Evolutionary conservation across 2,113 vertebrate species (phyloP), one percentile per base, ranked within the genome.

Genomic region (Hippocampus zosterae): DNA sequence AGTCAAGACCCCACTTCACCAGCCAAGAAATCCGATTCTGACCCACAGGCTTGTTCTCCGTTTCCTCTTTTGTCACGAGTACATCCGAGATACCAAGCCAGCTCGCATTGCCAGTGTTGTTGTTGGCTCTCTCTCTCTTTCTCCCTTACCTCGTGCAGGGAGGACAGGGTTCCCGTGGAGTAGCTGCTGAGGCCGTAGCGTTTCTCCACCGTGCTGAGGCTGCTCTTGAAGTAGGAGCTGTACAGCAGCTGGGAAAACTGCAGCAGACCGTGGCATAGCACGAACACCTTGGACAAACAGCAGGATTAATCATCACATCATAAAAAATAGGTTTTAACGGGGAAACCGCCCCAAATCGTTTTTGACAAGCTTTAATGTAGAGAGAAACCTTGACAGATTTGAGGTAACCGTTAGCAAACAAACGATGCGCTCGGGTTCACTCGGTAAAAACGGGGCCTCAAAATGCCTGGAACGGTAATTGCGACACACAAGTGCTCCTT

Each of bases 211-310:
- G 96, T 98, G 77, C 94, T 95, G 83, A 99, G 95, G 87, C 92
- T 95, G 93, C 97, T 99, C 90, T 98, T 99, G 90, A 99, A 96
- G 91, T 96, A 98, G 69, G 96, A 88, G 0, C 94, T 96, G 90
- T 97, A 96, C 33, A 99, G 92, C 65, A 98, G 93, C 89, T 99
- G 97, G 42, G 92, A 94, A 75, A 98, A 90, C 91, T 99, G 97
- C 68, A 99, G 92, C 40, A 98, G 87, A 42, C 96, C 91, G 0
- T 98, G 97, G 82, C 95, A 99, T 48, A 97, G 73, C 76, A 99
- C 95, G 25, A 99, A 99, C 71, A 97, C 80, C 97, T 98, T n/a
- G 25, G 82, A 68, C n/a, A 0, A 29, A 21, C 8, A 40, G 18
- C 0, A 10, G 21, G 5, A 37, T 41, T 42, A 13, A 5, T 41